Conservation (phyloP, 2,113 vertebrate genomes). For the Gorsachius goisagi region DNA sequence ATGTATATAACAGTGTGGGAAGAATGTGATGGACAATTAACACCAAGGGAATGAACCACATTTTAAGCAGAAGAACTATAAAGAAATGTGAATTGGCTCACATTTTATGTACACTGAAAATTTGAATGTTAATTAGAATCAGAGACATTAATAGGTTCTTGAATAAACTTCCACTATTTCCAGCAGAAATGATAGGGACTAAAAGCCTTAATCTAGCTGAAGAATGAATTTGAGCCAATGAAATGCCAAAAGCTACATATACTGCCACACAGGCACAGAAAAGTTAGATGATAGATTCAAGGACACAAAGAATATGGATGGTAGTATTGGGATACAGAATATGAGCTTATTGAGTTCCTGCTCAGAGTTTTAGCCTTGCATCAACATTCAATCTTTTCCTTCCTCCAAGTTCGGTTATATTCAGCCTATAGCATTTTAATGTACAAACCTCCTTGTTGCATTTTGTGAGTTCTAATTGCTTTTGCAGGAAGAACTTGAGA, state of each 20-base stretch:
- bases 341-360: neutral
- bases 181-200: neutral
- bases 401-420: neutral
- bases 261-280: neutral
- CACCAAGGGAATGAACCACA: neutral
- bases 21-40: neutral
- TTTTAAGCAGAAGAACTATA: neutral
- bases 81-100: neutral
- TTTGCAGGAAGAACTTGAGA: conserved; percentile 36
- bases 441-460: neutral
- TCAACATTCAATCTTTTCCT: neutral
- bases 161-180: neutral
- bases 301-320: neutral
- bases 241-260: neutral
- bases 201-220: neutral
- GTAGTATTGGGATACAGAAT: neutral
- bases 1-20: neutral
- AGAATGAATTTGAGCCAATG: neutral
- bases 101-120: neutral
- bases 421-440: conserved; percentile 2
- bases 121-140: neutral
- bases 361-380: neutral
- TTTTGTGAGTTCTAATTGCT: conserved; percentile 16
- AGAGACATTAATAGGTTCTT: neutral
- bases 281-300: neutral